These are phyloP conservation scores for Aplodontia rufa DNA, from an alignment of 2,113 vertebrate genomes.

Conservation along the genomic window DNA sequence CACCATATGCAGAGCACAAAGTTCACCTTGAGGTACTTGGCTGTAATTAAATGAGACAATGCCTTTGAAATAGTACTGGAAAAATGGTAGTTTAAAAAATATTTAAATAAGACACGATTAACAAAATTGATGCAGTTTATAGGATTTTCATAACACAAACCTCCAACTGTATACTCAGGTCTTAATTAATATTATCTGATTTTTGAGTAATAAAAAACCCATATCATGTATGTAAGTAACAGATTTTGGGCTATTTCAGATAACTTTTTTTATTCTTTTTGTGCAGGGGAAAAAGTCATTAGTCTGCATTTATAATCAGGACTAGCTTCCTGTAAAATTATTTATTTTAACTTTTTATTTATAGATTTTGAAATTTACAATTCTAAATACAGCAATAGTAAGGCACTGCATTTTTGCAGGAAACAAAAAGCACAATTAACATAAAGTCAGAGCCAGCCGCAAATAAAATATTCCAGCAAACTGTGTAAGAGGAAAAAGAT, in stretches of 20 bases:
- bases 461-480: constrained; percentile 77
- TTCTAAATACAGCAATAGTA: constrained; percentile 79
- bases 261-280: constrained; percentile 70
- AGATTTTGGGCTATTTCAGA: constrained; percentile 69
- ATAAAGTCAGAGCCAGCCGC: constrained; percentile 76
- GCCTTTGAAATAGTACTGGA: background rate
- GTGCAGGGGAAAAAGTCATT: constrained; percentile 69
- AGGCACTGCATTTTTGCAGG: constrained; percentile 77
- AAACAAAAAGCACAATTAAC: constrained; percentile 80
- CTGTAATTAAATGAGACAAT: background rate
- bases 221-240: constrained; percentile 48
- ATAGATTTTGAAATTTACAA: constrained; percentile 81
- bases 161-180: background rate
- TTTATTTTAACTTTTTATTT: constrained; percentile 81
- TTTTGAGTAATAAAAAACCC: constrained; percentile 49
- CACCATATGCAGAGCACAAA: background rate
- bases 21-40: background rate
- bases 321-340: constrained; percentile 79
- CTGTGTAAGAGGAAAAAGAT: constrained; percentile 36
- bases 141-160: background rate
- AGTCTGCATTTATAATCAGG: constrained; percentile 79
- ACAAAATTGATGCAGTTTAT: constrained; percentile 14
- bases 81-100: constrained; percentile 19
- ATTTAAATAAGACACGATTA: background rate
- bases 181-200: constrained; percentile 58